Evolutionary conservation across 2,888 invertebrate species (phyloP), one percentile per base, ranked within the genome.

Genomic region (Clistopyga incitator): DNA sequence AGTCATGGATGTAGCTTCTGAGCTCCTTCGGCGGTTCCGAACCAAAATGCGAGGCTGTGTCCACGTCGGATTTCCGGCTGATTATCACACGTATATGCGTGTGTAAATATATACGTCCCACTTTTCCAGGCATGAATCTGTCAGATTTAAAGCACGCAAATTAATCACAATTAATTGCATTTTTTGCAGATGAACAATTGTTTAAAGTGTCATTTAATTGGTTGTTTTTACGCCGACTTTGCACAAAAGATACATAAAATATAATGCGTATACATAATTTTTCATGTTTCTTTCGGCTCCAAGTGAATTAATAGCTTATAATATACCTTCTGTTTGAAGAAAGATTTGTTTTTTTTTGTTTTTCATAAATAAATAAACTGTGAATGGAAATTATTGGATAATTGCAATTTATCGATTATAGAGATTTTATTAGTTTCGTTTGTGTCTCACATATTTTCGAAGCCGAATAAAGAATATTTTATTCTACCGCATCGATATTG

Each of bases 51-150:
- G 97, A 97, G 45, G 98, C 98, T 70, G 98, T 98, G 94, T 99
- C 99, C 91, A 98, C 95, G 93, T 99, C 99, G 81, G 98, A 97
- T 93, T 99, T 99, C 83, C 98, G 95, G 86, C 98, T 98, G 91
- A 99, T 98, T 87, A 99, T 96, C 94, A 99, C 96, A 78, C 98
- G 96, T 87, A 99, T 97, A 94, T 99, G 99, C 76, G 98, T 98
- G 94, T 99, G 99, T 82, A 99, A 95, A 93, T 98, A 98, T 86
- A 99, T 95, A 88, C 98, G 97, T 68, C 98, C 98, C 45, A 98
- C 97, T 93, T 98, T 98, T 74, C 98, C 97, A 88, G 98, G 98
- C 95, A 97, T 97, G 94, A 98, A 98, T 95, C 98, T 98, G 94
- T 47, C 85, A 86, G 61, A 18, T 3, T 6, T 65, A 74, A n/a